Evolutionary conservation across 2,113 vertebrate genomes (phyloP).

Genomic region (Antechinus flavipes): DNA sequence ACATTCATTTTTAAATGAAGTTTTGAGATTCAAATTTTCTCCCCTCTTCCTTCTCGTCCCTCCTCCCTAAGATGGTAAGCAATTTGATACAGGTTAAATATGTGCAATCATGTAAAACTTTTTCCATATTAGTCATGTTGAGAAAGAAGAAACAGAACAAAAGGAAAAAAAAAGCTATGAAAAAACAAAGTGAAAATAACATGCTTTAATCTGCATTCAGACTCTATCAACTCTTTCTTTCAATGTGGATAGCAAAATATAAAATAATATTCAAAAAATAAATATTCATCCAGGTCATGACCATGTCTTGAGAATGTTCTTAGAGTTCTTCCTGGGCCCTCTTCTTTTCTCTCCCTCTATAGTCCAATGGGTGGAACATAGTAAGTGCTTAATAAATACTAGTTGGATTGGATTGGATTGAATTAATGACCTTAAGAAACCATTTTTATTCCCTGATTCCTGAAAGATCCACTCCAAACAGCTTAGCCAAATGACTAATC

Average conservation of each 20-base stretch:
- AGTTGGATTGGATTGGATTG: no score
- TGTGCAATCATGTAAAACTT: background rate
- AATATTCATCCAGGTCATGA: no score
- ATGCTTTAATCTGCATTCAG: background rate
- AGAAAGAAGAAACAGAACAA: background rate
- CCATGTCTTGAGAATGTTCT: background rate
- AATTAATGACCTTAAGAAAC: no score
- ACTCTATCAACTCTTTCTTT: background rate
- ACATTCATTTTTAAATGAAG: background rate
- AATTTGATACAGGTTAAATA: background rate
- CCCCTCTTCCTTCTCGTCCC: no score
- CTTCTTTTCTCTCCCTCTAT: no score
- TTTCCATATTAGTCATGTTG: background rate
- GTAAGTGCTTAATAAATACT: no score
- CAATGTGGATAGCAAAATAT: background rate
- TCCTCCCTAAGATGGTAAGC: background rate
- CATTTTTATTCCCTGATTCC: no score
- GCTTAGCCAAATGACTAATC: no score
- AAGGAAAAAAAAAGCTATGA: background rate
- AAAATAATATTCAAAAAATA: background rate
- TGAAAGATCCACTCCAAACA: no score
- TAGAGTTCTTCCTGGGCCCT: no score
- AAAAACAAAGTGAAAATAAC: background rate
- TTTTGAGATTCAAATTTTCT: background rate
- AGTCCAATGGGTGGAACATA: no score